Conservation (phyloP, 2,888 invertebrate genomes). For the Eupeodes latifasciatus region DNA sequence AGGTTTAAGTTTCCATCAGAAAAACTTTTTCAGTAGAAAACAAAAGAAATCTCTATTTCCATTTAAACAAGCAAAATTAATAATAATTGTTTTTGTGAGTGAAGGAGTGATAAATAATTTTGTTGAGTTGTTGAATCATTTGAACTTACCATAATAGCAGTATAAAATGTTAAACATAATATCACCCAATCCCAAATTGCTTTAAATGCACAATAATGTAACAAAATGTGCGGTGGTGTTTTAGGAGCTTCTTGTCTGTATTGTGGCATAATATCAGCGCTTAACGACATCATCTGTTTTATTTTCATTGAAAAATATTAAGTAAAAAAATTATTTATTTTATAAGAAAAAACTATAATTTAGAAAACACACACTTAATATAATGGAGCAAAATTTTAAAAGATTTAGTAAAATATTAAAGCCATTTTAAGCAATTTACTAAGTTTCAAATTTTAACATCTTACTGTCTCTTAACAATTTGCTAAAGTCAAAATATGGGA, state of each 20-base stretch:
- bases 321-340: not conserved
- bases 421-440: no score
- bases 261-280: conserved; percentile 98
- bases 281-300: conserved; percentile 96
- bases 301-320: not conserved
- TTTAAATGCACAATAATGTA: conserved; percentile 99
- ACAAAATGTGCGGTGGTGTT: conserved; percentile 99
- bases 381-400: no score
- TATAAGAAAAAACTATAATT: not conserved
- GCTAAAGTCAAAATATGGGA: not conserved
- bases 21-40: no score
- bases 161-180: conserved; percentile 99
- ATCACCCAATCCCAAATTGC: conserved; percentile 99
- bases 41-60: no score
- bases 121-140: not conserved
- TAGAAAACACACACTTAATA: no score
- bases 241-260: conserved; percentile 99
- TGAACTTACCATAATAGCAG: conserved; percentile 86
- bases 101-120: no score
- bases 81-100: no score
- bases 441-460: no score
- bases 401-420: no score
- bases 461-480: no score
- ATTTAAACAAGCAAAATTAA: no score
- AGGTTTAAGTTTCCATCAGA: no score